Evolutionary conservation across 2,113 vertebrate species (phyloP).

Genomic region (Ammodytes dubius): DNA sequence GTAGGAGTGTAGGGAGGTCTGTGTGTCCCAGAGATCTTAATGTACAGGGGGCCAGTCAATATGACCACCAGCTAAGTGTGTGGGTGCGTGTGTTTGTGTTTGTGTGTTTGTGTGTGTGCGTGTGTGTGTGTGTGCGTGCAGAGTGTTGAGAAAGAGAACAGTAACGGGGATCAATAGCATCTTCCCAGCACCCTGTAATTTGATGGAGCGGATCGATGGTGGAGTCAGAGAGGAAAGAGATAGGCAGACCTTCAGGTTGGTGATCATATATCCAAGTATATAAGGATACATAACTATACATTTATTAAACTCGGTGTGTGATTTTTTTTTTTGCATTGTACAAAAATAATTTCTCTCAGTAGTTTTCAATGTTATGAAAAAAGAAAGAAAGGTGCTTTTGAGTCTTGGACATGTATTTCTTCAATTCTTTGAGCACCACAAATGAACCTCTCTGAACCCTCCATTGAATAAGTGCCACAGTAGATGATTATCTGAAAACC

Average conservation of each 20-base stretch:
- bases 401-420: conserved; percentile 9
- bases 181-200: conserved; percentile 82
- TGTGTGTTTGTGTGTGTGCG: not conserved
- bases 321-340: too few species aligned
- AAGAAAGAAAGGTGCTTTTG: conserved; percentile 21
- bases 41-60: conserved; percentile 47
- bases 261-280: conserved; percentile 24
- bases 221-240: conserved; percentile 55
- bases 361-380: conserved; percentile 14
- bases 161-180: conserved; percentile 78
- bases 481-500: conserved; percentile 18
- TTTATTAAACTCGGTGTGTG: too few species aligned
- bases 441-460: conserved; percentile 17
- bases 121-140: conserved; percentile 48
- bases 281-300: too few species aligned
- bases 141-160: conserved; percentile 49
- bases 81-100: conserved; percentile 22
- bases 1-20: conserved; percentile 38
- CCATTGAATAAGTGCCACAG: not conserved
- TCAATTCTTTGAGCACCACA: conserved; percentile 6
- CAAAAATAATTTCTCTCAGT: too few species aligned
- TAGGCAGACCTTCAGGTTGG: conserved; percentile 30
- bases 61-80: conserved; percentile 50
- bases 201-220: conserved; percentile 79
- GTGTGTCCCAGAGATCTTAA: conserved; percentile 43